Percentiles rank a stretch among this genome's conserved stretches.
phyloP scores from a whole-genome alignment of 2,113 vertebrate species.

The Neomonachus schauinslandi region DNA sequence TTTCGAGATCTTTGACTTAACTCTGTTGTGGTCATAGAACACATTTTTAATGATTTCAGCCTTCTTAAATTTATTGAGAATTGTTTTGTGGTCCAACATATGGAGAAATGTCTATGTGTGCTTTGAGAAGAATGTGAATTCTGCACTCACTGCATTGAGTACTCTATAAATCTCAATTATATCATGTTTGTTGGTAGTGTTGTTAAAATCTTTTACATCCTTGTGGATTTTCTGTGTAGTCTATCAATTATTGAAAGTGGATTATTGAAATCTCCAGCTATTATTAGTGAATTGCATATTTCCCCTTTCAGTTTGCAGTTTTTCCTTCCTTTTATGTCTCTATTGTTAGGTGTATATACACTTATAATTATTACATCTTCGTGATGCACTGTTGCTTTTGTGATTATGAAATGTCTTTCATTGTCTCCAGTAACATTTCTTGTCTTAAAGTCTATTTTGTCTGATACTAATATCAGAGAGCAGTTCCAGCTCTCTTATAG shows the following conservation, averaged over 20 bases:
- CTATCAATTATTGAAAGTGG: background rate
- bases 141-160: background rate
- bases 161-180: background rate
- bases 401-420: background rate
- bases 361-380: background rate
- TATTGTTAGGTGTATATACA: background rate
- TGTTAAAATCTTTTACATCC: background rate
- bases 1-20: constrained; percentile 6
- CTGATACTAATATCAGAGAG: background rate
- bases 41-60: background rate
- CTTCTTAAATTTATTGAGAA: background rate
- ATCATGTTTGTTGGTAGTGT: background rate
- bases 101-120: background rate
- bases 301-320: background rate
- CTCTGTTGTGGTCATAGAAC: background rate
- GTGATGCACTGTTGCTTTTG: background rate
- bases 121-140: background rate
- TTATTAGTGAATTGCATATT: background rate
- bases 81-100: background rate
- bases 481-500: background rate
- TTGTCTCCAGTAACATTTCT: background rate
- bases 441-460: constrained; percentile 13
- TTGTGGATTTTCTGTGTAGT: background rate
- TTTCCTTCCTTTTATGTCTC: background rate
- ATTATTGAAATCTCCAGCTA: background rate